Evolutionary conservation across 2,888 invertebrate species (phyloP).

Genomic region (Cheilosia soror): DNA sequence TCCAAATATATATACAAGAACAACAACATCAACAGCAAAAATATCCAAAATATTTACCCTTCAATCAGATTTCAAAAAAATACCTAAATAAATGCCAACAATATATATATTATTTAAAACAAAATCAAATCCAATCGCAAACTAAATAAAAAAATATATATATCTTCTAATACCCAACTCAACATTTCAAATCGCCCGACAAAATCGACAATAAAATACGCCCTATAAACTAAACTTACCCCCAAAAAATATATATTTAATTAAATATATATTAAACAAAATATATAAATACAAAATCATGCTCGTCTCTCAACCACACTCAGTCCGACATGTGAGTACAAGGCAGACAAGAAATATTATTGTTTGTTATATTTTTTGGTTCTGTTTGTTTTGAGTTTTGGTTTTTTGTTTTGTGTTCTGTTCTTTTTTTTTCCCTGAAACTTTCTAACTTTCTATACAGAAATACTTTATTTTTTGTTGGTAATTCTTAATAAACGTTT

Average conservation of each 20-base stretch:
- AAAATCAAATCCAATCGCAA: slow-evolving; percentile 59
- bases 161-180: slow-evolving; percentile 66
- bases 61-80: slow-evolving; percentile 58
- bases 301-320: slow-evolving; percentile 75
- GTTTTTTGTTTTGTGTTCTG: slow-evolving; percentile 12
- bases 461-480: slow-evolving; percentile 37
- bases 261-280: slow-evolving; percentile 59
- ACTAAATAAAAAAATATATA: slow-evolving; percentile 51
- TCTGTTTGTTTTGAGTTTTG: slow-evolving; percentile 27
- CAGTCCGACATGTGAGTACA: slow-evolving; percentile 76
- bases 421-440: slow-evolving; percentile 25
- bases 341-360: slow-evolving; percentile 72
- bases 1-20: slow-evolving; percentile 73
- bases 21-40: slow-evolving; percentile 74
- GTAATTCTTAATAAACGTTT: slow-evolving; percentile 12
- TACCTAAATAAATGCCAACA: slow-evolving; percentile 52
- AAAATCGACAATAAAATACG: slow-evolving; percentile 70
- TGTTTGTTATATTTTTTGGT: slow-evolving; percentile 31
- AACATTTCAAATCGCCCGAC: slow-evolving; percentile 73
- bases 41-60: slow-evolving; percentile 60
- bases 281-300: slow-evolving; percentile 74
- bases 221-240: slow-evolving; percentile 70
- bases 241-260: slow-evolving; percentile 65
- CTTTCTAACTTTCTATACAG: slow-evolving; percentile 43
- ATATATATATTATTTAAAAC: no score